Evolutionary conservation across 1,140 invertebrate species (phyloP).

Genomic region (Propsilocerus akamusi): DNA sequence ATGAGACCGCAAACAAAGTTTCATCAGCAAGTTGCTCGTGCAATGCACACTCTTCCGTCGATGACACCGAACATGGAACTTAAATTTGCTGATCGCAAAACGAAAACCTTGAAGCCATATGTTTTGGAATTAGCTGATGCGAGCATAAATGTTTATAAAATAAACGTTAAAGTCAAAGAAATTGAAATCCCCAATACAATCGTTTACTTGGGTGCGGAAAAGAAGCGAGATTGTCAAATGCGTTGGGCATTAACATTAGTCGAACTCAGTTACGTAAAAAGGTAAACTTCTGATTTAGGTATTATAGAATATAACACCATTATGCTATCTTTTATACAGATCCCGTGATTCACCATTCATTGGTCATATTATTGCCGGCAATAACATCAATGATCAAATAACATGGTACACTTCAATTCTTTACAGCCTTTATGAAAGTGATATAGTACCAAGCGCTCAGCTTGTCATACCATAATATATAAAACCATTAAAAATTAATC

Average conservation of each 20-base stretch:
- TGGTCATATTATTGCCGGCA: constrained; percentile 54
- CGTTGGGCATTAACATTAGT: constrained; percentile 65
- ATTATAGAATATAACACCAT: constrained; percentile 5
- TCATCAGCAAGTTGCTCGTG: constrained; percentile 23
- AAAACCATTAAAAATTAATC: no score
- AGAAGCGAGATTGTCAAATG: constrained; percentile 57
- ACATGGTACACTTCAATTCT: constrained; percentile 58
- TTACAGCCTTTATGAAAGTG: constrained; percentile 38
- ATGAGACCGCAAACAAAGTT: constrained; percentile 33
- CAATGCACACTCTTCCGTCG: constrained; percentile 29
- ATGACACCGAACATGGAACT: constrained; percentile 45
- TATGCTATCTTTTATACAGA: constrained; percentile 28
- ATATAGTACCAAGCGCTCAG: constrained; percentile 29
- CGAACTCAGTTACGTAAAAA: constrained; percentile 23
- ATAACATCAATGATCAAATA: constrained; percentile 45
- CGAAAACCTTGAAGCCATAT: constrained; percentile 54
- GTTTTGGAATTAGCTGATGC: constrained; percentile 61
- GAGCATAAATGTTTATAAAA: constrained; percentile 59
- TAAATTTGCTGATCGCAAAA: constrained; percentile 55
- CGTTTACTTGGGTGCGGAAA: constrained; percentile 56
- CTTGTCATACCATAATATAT: constrained; percentile 26
- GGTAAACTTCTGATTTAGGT: constrained; percentile 24
- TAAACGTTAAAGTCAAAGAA: constrained; percentile 15
- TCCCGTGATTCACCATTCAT: constrained; percentile 58
- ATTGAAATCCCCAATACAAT: constrained; percentile 20